Evolutionary conservation across 2,797 vertebrate species (phyloP), one percentile per base, ranked within the genome.

Genomic region (Atherinosoma microstoma): DNA sequence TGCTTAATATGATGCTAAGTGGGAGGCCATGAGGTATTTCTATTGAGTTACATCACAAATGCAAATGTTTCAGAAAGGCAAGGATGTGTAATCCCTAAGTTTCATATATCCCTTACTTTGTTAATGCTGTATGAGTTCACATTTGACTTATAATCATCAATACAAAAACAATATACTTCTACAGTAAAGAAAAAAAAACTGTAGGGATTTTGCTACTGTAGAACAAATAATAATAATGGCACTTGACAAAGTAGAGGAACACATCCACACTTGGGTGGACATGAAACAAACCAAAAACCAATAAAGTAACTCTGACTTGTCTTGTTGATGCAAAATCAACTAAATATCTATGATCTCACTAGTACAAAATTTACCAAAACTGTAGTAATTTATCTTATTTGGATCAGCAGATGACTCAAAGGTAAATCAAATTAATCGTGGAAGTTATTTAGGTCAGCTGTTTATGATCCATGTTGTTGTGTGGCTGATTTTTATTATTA

Each of bases 41-140:
- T 29, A 66, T 51, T 51, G 64, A 77, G 36, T 80, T 20, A 70
- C 45, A 58, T 72, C 49, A 73, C 12, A n/a, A 75, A 75, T 71
- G 53, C 45, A 70, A 72, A 75, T 64, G 34, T 56, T 58, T 79
- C 75, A 76, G 53, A 71, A 56, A 42, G 56, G 7, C 61, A 54
- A 61, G 84, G 81, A 86, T 82, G 56, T 62, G 64, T 27, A 67
- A 77, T 73, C 63, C 53, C n/a, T 54, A 27, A 71, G 61, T 66
- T 38, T 58, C 51, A 45, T 7, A 20, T 45, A 45, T 45, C 8
- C 42, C 18, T 16, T 20, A 6, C 15, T 45, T 45, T 40, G 13
- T 57, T 56, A 9, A 42, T 40, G 3, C 13, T 13, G 13, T 29
- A 49, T 70, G 57, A 76, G 15, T 58, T 63, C 16, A 9, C 56